Conservation (phyloP, 2,888 invertebrate genomes). For the Scaptomyza cyrtandrae region DNA sequence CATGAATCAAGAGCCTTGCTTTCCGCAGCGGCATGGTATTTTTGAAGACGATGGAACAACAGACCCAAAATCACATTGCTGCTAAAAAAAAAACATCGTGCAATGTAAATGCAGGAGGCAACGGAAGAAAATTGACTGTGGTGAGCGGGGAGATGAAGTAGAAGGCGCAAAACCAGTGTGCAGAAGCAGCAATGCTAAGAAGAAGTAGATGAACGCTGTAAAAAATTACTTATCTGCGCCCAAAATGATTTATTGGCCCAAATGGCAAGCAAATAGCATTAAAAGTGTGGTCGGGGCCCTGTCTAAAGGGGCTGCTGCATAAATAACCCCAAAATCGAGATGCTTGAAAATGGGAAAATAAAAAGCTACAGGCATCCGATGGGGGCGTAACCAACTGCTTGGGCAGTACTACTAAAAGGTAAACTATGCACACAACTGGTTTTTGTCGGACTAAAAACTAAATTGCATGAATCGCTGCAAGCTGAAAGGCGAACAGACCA, state of each 20-base stretch:
- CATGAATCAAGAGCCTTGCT: conserved; percentile 67
- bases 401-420: conserved; percentile 27
- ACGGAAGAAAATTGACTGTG: conserved; percentile 30
- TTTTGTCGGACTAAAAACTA: conserved; percentile 22
- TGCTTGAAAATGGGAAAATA: conserved; percentile 50
- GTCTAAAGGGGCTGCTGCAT: conserved; percentile 69
- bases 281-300: conserved; percentile 65
- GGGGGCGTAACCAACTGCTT: conserved; percentile 48
- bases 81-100: conserved; percentile 43
- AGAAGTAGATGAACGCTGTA: conserved; percentile 48
- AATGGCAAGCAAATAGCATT: conserved; percentile 80
- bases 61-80: conserved; percentile 56
- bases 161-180: conserved; percentile 31
- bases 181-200: conserved; percentile 46
- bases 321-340: conserved; percentile 62
- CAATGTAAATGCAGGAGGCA: conserved; percentile 26
- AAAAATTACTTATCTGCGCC: conserved; percentile 76
- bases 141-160: conserved; percentile 5
- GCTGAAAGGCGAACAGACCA: conserved; percentile 30
- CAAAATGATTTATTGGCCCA: conserved; percentile 79
- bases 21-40: conserved; percentile 36
- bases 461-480: conserved; percentile 36
- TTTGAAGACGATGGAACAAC: conserved; percentile 28
- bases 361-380: conserved; percentile 37
- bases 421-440: conserved; percentile 58